These are phyloP conservation scores for Lasioglossum oenotherae DNA, from an alignment of 2,888 invertebrate genomes.

Conservation along the genomic window DNA sequence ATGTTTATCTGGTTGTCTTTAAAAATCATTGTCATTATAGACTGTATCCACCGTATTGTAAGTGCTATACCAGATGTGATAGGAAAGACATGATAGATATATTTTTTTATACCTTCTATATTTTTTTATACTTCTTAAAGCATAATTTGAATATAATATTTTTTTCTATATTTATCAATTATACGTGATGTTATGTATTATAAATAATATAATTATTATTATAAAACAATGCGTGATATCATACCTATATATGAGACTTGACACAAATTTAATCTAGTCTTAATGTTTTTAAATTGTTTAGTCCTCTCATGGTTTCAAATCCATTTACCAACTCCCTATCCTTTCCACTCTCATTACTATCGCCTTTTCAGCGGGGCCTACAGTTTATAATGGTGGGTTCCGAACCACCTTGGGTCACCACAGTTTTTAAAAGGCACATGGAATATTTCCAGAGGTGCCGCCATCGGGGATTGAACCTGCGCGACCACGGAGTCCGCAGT, in stretches of 20 bases:
- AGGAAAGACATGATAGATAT: slow-evolving; percentile 84
- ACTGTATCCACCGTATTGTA: slow-evolving; percentile 86
- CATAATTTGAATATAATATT: slow-evolving; percentile 1
- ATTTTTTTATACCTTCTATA: not conserved
- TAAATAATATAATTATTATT: slow-evolving; percentile 1
- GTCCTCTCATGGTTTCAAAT: too few species aligned
- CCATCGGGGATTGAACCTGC: too few species aligned
- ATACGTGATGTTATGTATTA: not conserved
- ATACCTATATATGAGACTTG: slow-evolving; percentile 23
- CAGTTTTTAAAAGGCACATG: too few species aligned
- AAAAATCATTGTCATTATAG: slow-evolving; percentile 87
- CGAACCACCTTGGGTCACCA: too few species aligned
- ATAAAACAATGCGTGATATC: slow-evolving; percentile 21
- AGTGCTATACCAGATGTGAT: slow-evolving; percentile 89
- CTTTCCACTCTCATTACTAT: too few species aligned
- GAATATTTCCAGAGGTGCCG: too few species aligned
- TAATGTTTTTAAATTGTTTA: slow-evolving; percentile 50
- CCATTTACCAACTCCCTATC: too few species aligned
- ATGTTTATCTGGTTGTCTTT: slow-evolving; percentile 90
- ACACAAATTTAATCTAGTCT: slow-evolving; percentile 26
- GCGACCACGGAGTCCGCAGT: too few species aligned
- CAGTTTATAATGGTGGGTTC: too few species aligned
- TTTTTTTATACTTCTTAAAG: not conserved
- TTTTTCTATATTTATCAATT: not conserved
- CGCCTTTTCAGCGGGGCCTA: too few species aligned